Evolutionary conservation across 2,888 invertebrate species (phyloP).

Genomic region (Dynastes maya): DNA sequence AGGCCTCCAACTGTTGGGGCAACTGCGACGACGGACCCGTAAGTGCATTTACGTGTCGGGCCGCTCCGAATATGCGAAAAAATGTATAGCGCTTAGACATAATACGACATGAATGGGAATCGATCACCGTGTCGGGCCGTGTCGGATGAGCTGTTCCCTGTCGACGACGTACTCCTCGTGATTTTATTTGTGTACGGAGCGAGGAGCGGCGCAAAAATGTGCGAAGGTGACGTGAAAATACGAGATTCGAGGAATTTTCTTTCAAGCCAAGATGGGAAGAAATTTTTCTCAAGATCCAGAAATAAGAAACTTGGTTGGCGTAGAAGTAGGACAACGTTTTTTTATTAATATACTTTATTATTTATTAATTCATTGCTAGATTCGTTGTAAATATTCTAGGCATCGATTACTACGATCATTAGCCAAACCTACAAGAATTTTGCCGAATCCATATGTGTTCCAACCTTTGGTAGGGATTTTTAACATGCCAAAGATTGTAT

Average conservation of each 20-base stretch:
- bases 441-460: no score
- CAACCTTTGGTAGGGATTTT: no score
- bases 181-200: conserved; percentile 47
- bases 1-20: conserved; percentile 64
- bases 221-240: neutral
- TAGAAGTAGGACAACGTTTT: no score
- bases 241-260: neutral
- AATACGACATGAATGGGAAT: conserved; percentile 69
- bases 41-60: conserved; percentile 71
- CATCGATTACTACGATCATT: no score
- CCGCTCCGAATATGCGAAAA: conserved; percentile 67
- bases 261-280: neutral
- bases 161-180: conserved; percentile 48
- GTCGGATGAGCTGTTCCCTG: conserved; percentile 62
- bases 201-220: conserved; percentile 2
- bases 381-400: no score
- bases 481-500: no score
- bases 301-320: no score
- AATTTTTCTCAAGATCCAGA: neutral
- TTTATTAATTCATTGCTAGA: no score
- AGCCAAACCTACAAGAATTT: no score
- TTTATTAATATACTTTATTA: no score
- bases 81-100: conserved; percentile 68
- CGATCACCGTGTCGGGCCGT: conserved; percentile 66
- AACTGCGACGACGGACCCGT: conserved; percentile 66